Conservation (phyloP, 2,113 vertebrate genomes). For the Cyanocitta stelleri region DNA sequence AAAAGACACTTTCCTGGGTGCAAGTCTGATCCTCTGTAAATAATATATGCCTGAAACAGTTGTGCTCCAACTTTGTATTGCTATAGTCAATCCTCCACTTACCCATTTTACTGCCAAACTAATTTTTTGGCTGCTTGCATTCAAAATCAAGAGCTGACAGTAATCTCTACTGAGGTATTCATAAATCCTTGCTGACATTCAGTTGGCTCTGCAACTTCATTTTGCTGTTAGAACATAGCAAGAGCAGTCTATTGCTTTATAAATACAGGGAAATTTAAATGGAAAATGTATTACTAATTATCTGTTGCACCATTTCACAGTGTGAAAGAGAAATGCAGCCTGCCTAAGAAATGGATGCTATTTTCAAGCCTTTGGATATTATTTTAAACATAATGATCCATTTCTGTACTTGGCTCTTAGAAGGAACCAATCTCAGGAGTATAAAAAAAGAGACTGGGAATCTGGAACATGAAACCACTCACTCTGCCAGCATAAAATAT, state of each 20-base stretch:
- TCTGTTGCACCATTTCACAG: neutral
- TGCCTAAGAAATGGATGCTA: constrained; percentile 16
- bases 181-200: constrained; percentile 15
- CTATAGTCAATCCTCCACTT: neutral
- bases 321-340: constrained; percentile 43
- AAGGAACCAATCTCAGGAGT: neutral
- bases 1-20: neutral
- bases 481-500: neutral
- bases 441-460: neutral
- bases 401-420: neutral
- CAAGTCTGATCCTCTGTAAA: neutral
- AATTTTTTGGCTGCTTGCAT: neutral
- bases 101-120: neutral
- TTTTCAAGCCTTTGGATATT: constrained; percentile 24
- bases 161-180: neutral
- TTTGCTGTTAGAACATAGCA: constrained; percentile 30
- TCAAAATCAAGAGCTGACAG: neutral
- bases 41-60: neutral
- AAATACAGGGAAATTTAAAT: neutral
- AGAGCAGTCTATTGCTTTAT: neutral
- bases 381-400: constrained; percentile 1
- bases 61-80: neutral
- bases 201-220: constrained; percentile 6
- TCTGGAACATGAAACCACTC: neutral
- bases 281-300: neutral